phyloP scores from a whole-genome alignment of 2,113 vertebrate species.

The Axis porcinus region DNA sequence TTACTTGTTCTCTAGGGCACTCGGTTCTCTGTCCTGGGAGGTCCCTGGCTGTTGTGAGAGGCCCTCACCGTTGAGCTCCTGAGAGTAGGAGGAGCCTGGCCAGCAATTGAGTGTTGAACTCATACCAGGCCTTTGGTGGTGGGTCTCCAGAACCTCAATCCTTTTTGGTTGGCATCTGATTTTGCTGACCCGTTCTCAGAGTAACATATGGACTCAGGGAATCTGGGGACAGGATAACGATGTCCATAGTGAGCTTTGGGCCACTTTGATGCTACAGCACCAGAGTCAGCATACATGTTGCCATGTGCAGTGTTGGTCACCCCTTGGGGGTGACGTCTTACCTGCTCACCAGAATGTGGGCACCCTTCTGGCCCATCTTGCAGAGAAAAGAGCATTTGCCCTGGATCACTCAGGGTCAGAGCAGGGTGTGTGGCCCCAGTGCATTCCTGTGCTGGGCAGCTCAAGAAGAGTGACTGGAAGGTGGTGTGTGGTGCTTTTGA shows the following conservation, averaged over 20 bases:
- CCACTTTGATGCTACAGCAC: neutral
- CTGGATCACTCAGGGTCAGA: neutral
- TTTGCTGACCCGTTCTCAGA: neutral
- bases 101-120: neutral
- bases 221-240: neutral
- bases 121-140: neutral
- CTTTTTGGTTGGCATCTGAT: neutral
- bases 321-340: neutral
- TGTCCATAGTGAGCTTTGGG: neutral
- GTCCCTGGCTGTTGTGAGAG: neutral
- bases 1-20: neutral
- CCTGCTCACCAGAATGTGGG: neutral
- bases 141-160: neutral
- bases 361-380: neutral
- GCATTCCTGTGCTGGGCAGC: neutral
- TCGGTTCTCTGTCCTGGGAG: neutral
- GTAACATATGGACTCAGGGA: neutral
- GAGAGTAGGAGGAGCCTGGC: neutral
- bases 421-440: neutral
- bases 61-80: neutral
- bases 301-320: too few species aligned
- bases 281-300: rapidly evolving
- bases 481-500: rapidly evolving
- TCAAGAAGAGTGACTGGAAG: neutral
- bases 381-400: neutral